phyloP scores from a whole-genome alignment of 2,797 vertebrate genomes.

The Ceryle rudis region DNA sequence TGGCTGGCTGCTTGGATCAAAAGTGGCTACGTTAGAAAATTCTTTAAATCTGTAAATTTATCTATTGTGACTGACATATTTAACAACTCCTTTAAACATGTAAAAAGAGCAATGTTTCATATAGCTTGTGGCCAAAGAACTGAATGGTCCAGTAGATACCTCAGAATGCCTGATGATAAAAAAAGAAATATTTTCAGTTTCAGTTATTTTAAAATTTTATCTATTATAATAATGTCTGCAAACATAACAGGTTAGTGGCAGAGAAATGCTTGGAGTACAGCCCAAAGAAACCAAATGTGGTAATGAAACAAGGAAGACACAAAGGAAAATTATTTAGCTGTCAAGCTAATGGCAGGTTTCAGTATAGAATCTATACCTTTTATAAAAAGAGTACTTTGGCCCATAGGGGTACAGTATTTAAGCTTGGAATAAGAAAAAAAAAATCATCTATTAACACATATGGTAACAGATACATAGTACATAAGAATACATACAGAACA shows the following conservation, averaged over 20 bases:
- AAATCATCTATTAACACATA: not conserved
- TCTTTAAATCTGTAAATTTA: not conserved
- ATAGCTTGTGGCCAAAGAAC: not conserved
- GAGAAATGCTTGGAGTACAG: not conserved
- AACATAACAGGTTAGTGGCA: not conserved
- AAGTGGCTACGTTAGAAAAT: not conserved
- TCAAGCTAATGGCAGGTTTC: not conserved
- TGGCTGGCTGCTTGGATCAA: not conserved
- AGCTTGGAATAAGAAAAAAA: not conserved
- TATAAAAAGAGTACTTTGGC: not conserved
- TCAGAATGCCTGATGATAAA: not conserved
- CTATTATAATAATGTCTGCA: not conserved
- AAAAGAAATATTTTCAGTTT: not conserved
- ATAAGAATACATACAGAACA: not conserved
- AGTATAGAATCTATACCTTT: not conserved
- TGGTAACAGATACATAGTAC: not conserved
- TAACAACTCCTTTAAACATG: not conserved
- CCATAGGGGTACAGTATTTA: not conserved
- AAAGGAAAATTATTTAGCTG: not conserved
- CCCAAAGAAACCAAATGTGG: not conserved
- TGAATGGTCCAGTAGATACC: not conserved
- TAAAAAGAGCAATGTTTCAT: not conserved
- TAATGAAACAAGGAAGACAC: not conserved
- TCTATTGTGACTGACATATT: not conserved
- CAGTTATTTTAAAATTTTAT: not conserved